Base-by-base conservation (phyloP, 1,140 invertebrate genomes). In the Coptotermes formosanus region DNA sequence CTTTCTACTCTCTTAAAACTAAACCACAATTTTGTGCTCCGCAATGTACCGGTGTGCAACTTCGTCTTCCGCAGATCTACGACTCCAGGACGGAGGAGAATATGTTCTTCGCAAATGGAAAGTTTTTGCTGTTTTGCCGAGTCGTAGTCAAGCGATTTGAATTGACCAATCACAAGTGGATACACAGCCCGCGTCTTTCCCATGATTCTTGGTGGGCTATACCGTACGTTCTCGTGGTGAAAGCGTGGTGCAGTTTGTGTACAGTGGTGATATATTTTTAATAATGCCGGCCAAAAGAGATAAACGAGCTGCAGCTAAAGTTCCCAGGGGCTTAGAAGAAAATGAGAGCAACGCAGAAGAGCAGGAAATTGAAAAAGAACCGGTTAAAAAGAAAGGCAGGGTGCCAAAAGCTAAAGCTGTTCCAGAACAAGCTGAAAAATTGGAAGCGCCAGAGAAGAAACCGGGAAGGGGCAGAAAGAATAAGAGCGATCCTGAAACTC, bases 281-380 rank as follows among this genome's bases (percentile, higher is more conserved):
- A 84, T 11, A 32, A 84, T 84, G 83, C 83, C 83, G 21, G 83
- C 83, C 19, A 84, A 52, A 25, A 84, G 45, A 59, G 83, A n/a
- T 48, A 84, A 52, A 30, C 45, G 52, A 30, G 9, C 45, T 2
- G 45, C 83, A 30, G n/a, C 43, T 19, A 84, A 45, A 48, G 23
- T 11, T 30, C 8, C 45, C 12, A 30, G 4, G 8, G 25, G 59
- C 0, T n/a, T 30, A 30, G 43, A 84, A 82, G 38, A 82, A 23
- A 45, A 44, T 23, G 9, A 44, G 44, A 32, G 23, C 6, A 32
- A 82, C 21, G 21, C 9, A 44, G 44, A 82, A 21, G 32, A 44
- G 82, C 82, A 82, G 25, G 82, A 23, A 82, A 44, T 12, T 12
- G 55, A 64, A 21, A 21, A 86, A 69, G 55, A n/a, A 30, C 43